Evolutionary conservation across 2,797 vertebrate genomes (phyloP), one percentile per base, ranked within the genome.

Genomic region (Sebastes melanostomus): DNA sequence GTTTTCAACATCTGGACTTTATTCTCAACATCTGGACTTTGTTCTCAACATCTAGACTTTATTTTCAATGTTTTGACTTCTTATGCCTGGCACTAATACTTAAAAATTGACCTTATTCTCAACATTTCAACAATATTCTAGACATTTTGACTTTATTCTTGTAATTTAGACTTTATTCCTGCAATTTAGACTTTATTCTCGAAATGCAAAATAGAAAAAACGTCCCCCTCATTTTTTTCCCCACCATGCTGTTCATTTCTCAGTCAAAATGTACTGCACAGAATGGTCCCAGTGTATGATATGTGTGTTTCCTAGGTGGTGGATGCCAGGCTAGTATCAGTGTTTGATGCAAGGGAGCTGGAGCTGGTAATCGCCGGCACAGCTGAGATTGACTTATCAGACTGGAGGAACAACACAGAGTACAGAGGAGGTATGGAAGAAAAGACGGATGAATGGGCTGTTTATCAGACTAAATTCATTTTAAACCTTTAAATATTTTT

Each of bases 331-430:
- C 92, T 99, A 9, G 98, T 99, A 30, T 99, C 98, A 0, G 98
- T 99, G 67, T 99, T 99, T 83, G 98, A 99, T 80, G 98, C 97
- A 32, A 95, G 98, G 80, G 98, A 99, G 88, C 94, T 99, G 91
- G 98, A 99, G 91, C 90, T 99, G 80, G 98, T 99, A 90, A 99
- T 99, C 66, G 98, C 98, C 24, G 98, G 98, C 90, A 99, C 98
- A 1, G 98, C 98, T 12, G 98, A 99, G 93, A 99, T 99, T 50
- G 98, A 99, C 84, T 88, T 99, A 77, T 95, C 95, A 1, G 98
- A 99, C 4, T 99, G 98, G 98, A 98, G 98, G 91, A 98, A 95
- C 90, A 97, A 98, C 88, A 99, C 98, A 0, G 98, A 99, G 77
- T 99, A 99, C 46, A 97, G 98, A 96, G 98, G 98, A 97, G 98